Evolutionary conservation across 1,140 invertebrate species (phyloP).

Genomic region (Mycetomoellerius zeteki): DNA sequence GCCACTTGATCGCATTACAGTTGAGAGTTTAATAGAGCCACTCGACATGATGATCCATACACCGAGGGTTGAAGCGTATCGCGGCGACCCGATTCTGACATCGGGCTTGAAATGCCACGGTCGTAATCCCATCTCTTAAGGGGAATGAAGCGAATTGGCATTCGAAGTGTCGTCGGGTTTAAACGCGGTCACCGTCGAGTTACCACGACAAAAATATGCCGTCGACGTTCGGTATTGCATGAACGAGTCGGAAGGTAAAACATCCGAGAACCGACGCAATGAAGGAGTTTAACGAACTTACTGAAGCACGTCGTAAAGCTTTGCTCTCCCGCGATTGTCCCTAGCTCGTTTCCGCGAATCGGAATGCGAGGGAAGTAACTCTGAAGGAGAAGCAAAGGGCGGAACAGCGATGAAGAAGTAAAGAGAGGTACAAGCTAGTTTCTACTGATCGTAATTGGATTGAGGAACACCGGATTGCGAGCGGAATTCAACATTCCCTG

Average conservation of each 20-base stretch:
- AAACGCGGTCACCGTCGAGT: conserved; percentile 47
- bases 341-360: conserved; percentile 58
- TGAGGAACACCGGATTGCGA: conserved; percentile 36
- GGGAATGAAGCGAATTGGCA: conserved; percentile 72
- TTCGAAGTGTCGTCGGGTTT: conserved; percentile 69
- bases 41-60: conserved; percentile 59
- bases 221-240: conserved; percentile 15
- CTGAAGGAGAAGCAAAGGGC: conserved; percentile 38
- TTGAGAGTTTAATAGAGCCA: conserved; percentile 58
- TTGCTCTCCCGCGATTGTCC: conserved; percentile 65
- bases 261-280: conserved; percentile 54
- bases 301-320: conserved; percentile 72
- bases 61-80: neutral
- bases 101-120: conserved; percentile 53
- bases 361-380: conserved; percentile 61
- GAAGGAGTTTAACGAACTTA: conserved; percentile 73
- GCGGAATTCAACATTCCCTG: conserved; percentile 48
- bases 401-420: conserved; percentile 51
- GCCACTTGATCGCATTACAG: conserved; percentile 62
- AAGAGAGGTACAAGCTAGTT: conserved; percentile 54
- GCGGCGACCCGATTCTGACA: conserved; percentile 42
- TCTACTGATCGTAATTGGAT: conserved; percentile 61
- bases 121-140: conserved; percentile 71
- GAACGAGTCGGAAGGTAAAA: conserved; percentile 47
- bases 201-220: conserved; percentile 34